phyloP scores from a whole-genome alignment of 2,113 vertebrate genomes.

The Python bivittatus region DNA sequence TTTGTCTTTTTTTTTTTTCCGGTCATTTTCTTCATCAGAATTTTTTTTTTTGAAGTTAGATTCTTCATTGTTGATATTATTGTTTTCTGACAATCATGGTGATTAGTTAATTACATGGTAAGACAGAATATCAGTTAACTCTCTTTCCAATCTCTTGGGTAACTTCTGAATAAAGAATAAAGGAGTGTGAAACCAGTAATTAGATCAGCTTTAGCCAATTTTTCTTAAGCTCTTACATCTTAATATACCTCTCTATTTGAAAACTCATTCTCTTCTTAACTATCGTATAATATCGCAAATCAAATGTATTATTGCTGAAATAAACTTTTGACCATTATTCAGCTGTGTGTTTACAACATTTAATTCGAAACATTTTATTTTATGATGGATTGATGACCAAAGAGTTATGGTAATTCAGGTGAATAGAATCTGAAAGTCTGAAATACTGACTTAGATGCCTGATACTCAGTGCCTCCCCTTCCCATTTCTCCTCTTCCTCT shows the following conservation, averaged over 20 bases:
- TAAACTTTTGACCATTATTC: not conserved
- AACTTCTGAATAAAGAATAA: not conserved
- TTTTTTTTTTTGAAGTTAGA: not conserved
- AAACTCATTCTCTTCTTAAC: not conserved
- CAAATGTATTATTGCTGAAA: not conserved
- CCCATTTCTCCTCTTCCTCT: not conserved
- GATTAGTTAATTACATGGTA: not conserved
- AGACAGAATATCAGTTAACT: not conserved
- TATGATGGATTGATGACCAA: not conserved
- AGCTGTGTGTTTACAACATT: not conserved
- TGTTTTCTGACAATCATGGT: too few species aligned
- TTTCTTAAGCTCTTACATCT: not conserved
- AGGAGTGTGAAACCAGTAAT: not conserved
- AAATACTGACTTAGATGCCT: not conserved
- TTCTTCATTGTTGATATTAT: not conserved
- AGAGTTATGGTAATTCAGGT: not conserved
- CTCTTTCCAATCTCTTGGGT: not conserved
- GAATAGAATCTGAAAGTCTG: not conserved
- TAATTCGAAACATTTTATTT: not conserved
- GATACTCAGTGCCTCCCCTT: not conserved
- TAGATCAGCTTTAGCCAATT: not conserved
- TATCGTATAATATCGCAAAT: not conserved
- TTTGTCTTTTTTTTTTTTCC: not conserved
- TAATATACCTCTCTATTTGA: not conserved
- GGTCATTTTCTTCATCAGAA: not conserved